These are phyloP conservation scores for Epinephelus fuscoguttatus DNA, from an alignment of 2,113 vertebrate species.

Conservation along the genomic window DNA sequence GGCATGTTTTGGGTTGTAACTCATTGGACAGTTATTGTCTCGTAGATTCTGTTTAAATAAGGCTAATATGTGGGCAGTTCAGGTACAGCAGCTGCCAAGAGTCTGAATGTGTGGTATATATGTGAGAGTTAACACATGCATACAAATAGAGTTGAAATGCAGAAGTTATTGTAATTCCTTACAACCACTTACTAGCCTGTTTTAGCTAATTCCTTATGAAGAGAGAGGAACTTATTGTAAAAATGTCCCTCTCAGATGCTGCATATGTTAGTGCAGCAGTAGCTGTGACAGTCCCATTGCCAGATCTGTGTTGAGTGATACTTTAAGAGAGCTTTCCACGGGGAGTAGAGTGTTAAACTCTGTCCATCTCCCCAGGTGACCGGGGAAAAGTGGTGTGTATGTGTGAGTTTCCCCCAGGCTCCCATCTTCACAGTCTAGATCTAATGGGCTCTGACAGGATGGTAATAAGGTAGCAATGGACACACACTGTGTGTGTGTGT, in stretches of 20 bases:
- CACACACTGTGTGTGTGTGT: slow-evolving; percentile 21
- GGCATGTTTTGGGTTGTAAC: neutral
- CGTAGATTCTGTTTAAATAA: neutral
- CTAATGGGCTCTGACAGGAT: slow-evolving; percentile 81
- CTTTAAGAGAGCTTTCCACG: slow-evolving; percentile 13
- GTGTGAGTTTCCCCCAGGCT: slow-evolving; percentile 62
- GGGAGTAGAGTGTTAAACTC: slow-evolving; percentile 45
- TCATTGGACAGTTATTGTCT: neutral
- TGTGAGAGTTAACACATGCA: slow-evolving; percentile 20
- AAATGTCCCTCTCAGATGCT: neutral
- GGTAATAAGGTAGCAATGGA: slow-evolving; percentile 68
- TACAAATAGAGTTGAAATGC: slow-evolving; percentile 23
- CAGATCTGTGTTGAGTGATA: slow-evolving; percentile 34
- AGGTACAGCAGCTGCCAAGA: neutral
- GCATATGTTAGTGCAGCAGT: neutral
- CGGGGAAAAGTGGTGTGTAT: slow-evolving; percentile 50
- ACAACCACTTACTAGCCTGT: neutral
- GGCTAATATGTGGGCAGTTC: slow-evolving; percentile 1
- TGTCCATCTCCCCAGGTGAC: slow-evolving; percentile 46
- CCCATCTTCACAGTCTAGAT: slow-evolving; percentile 75
- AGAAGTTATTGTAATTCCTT: neutral
- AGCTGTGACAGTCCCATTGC: neutral
- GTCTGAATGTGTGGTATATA: slow-evolving; percentile 8
- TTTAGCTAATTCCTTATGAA: neutral
- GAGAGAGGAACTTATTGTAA: neutral